Evolutionary conservation across 92 coral and sea anemone genomes (phyloP).

Genomic region (Epizoanthus illoricatus): DNA sequence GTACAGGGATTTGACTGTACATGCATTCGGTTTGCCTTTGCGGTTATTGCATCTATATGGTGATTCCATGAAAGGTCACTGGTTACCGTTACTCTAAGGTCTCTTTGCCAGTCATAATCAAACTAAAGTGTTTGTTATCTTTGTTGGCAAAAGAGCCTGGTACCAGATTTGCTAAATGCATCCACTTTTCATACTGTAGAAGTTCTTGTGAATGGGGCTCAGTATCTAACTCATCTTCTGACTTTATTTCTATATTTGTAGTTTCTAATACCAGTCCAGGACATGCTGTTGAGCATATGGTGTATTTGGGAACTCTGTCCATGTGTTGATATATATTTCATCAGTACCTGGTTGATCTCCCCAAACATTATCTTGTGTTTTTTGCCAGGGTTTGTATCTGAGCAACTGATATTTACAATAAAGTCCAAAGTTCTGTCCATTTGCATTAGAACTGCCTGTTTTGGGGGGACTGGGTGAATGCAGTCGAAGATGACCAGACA

Average conservation of each 20-base stretch:
- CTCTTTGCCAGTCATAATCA: conserved; percentile 43
- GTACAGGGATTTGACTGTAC: too few relatives aligned
- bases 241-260: conserved; percentile 2
- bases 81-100: too few relatives aligned
- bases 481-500: too few relatives aligned
- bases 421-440: conserved; percentile 37
- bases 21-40: too few relatives aligned
- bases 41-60: too few relatives aligned
- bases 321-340: conserved; percentile 36
- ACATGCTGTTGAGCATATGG: conserved; percentile 32
- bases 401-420: conserved; percentile 37
- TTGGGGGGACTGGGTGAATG: too few relatives aligned
- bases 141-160: conserved; percentile 28
- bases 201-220: conserved; percentile 25
- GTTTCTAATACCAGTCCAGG: conserved; percentile 34
- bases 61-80: too few relatives aligned
- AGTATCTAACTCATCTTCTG: conserved; percentile 23
- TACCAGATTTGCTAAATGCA: conserved; percentile 55
- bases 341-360: conserved; percentile 40
- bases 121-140: conserved; percentile 20
- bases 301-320: conserved; percentile 45
- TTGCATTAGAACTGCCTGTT: too few relatives aligned
- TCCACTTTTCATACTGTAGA: conserved; percentile 51
- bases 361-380: conserved; percentile 49
- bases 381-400: conserved; percentile 46